phyloP scores from a whole-genome alignment of 2,113 vertebrate species.

The Brevimyrus niger region DNA sequence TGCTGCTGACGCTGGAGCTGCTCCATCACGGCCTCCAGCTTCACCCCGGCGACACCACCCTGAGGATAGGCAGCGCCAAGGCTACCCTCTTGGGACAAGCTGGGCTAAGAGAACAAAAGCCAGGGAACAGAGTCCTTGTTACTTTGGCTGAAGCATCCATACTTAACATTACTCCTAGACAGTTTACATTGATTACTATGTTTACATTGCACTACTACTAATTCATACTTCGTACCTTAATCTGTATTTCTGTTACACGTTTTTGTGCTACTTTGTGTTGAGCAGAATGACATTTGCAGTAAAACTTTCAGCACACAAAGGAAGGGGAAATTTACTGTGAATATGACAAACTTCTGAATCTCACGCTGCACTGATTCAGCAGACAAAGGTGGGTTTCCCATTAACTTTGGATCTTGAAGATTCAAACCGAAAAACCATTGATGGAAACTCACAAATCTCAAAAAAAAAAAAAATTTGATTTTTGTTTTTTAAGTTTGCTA shows the following conservation, averaged over 20 bases:
- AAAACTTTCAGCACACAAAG: background rate
- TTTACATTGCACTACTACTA: background rate
- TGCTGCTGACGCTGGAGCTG: slow-evolving; percentile 83
- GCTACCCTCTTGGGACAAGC: slow-evolving; percentile 63
- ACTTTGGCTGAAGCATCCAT: slow-evolving; percentile 14
- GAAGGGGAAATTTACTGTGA: background rate
- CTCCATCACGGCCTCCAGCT: slow-evolving; percentile 82
- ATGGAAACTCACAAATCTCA: background rate
- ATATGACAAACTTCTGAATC: background rate
- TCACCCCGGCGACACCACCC: slow-evolving; percentile 70
- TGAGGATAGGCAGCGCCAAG: slow-evolving; percentile 63
- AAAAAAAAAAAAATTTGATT: background rate
- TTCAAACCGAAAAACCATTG: background rate
- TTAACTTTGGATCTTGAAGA: background rate
- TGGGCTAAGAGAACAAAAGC: slow-evolving; percentile 53
- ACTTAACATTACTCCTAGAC: background rate
- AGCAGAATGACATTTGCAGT: background rate
- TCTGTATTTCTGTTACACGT: background rate
- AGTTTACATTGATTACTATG: background rate
- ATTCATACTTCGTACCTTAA: background rate
- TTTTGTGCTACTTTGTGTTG: background rate
- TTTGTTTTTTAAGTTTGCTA: background rate
- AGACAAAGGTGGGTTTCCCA: background rate
- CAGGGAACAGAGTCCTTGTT: slow-evolving; percentile 25
- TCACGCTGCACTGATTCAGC: background rate